Evolutionary conservation across 2,888 invertebrate species (phyloP), one percentile per base, ranked within the genome.

Genomic region (Hemicrepidius hirtus): DNA sequence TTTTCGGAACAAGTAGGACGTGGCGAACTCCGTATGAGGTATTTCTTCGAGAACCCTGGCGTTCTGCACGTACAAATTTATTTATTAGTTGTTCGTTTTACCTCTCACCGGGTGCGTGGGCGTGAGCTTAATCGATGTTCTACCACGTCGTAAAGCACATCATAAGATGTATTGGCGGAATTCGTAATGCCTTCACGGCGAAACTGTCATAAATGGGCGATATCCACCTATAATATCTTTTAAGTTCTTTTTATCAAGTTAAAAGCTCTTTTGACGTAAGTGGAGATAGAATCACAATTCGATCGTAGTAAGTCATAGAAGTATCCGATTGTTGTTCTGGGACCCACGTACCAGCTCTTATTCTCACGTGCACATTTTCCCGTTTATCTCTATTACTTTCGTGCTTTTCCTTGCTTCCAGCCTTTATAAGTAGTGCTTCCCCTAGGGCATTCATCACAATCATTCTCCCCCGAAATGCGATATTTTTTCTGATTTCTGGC

Each of bases 351-450:
- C 46, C 49, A 32, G 55, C 68, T 74, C 46, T 66, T 74, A 68
- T 77, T 75, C 78, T 77, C 78, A 77, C 78, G 77, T 78, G 77
- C 76, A 76, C 77, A 76, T 76, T 77, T 77, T 67, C 71, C 71
- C 80, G 78, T 79, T 80, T 80, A 78, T 80, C 80, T 80, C 79
- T 77, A 80, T 80, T 79, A 80, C 78, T 77, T 78, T 62, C 78
- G 77, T 46, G 55, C 13, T 32, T 66, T 66, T 53, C 21, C 40
- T n/a, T 70, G 41, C 73, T 59, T 16, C 50, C 35, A 64, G 44
- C 68, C 77, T 79, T 73, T 76, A 71, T 78, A 78, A 79, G 77
- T 76, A 78, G 62, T 62, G 71, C 65, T 65, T 74, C 65, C 75
- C 67, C 68, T 60, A 75, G 72, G 78, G 78, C 78, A 79, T 82